Evolutionary conservation across 2,888 invertebrate species (phyloP), one percentile per base, ranked within the genome.

Genomic region (Sabatieria punctata): DNA sequence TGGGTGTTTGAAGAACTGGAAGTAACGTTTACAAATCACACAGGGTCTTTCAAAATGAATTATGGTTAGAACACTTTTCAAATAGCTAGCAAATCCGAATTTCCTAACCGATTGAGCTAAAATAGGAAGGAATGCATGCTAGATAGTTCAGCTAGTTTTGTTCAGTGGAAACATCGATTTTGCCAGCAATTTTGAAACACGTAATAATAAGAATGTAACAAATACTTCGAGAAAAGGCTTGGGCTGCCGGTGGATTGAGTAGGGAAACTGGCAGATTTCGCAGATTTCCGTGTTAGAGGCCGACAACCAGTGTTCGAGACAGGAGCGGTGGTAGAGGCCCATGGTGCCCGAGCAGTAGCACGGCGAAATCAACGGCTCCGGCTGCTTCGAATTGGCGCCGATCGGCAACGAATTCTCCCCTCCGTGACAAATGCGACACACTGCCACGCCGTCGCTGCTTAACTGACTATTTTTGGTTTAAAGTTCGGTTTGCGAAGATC

Each of bases 271-370:
- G 62, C 82, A 82, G 18, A 82, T 70, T 62, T 82, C 82, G 60
- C 82, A 82, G 49, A 75, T 75, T 30, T 79, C 78, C 1, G 78
- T 77, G 60, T 79, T 78, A 1, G 79, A 78, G 2, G 70, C 61
- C 21, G 73, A 70, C 35, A 82, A 68, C 82, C 82, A 82, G 44
- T 74, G 73, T 65, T 82, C 80, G 55, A 82, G 67, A 61, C 82
- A 82, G 48, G 75, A 74, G 2, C 78, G 73, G 64, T 81, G 80
- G 13, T 80, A 76, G 46, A 78, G 72, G 1, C 80, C 80, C 53
- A 81, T 77, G 1, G 79, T 77, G 0, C 81, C 82, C 73, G 74
- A 65, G 58, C 75, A 75, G 51, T 70, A 64, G 58, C 75, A 75
- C 1, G 74, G 74, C 15, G 73, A 72, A 36, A 74, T 67, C 47